Evolutionary conservation across 2,888 invertebrate species (phyloP), one percentile per base, ranked within the genome.

Genomic region (Oligia latruncula): DNA sequence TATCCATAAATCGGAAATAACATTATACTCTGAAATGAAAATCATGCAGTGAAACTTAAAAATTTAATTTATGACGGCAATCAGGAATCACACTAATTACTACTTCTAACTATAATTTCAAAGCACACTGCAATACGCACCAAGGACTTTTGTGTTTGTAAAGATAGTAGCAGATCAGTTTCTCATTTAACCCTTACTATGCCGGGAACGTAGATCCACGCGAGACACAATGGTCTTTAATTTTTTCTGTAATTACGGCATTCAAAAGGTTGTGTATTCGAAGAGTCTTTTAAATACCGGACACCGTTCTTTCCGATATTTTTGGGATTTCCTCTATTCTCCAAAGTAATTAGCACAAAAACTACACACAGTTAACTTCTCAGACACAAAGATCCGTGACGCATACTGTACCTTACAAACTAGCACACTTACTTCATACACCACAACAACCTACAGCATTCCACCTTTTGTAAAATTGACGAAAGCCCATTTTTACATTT

Each of bases 401-500:
- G 55, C 15, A 4, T 55, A 71, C 55, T 65, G 23, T 9, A 40
- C 52, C 58, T 67, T 62, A 46, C 20, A 52, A 46, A 73, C 46
- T 35, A 58, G 46, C 74, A 74, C 73, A 40, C 52, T 64, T 52
- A 52, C 40, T 49, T 52, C 4, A 66, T 58, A 58, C 40, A 70
- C 23, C 60, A 73, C 62, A 72, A 62, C 23, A 23, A 43, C n/a
- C 17, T 60, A 58, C 46, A 73, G 11, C 52, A 74, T 71, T 35
- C 74, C 52, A 83, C 15, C 17, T 46, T 73, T 62, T 55, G 60
- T 43, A 29, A 58, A 79, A 65, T 46, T 52, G 52, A 62, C 15
- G 23, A 76, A 81, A 52, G 35, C 35, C 17, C 70, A 77, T 77
- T 74, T 67, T 73, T 76, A 83, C 60, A 76, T 49, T 72, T 43